Evolutionary conservation across 2,113 vertebrate species (phyloP).

Genomic region (Prunella himalayana): DNA sequence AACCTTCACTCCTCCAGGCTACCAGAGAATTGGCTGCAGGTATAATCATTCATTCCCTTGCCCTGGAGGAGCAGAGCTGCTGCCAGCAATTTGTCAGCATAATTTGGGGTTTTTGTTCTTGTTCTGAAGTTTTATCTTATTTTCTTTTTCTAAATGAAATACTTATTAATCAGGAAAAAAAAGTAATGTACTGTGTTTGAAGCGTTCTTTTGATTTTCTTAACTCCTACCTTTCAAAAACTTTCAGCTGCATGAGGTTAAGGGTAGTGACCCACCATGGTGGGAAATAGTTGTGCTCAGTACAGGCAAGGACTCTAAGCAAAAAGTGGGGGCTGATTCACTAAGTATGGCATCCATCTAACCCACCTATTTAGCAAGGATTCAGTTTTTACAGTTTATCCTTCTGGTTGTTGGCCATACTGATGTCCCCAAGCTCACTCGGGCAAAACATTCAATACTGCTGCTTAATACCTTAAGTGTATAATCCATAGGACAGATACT

Average conservation of each 20-base stretch:
- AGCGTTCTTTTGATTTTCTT: background rate
- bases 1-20: background rate
- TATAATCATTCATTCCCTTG: constrained; percentile 9
- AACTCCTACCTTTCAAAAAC: background rate
- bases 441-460: background rate
- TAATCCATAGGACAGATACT: background rate
- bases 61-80: background rate
- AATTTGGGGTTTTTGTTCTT: constrained; percentile 29
- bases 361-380: background rate
- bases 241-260: background rate
- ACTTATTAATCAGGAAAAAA: background rate
- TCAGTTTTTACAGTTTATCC: background rate
- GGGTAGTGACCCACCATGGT: background rate
- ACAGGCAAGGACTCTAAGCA: background rate
- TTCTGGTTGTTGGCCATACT: background rate
- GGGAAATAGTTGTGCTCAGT: background rate
- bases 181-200: background rate
- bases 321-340: background rate
- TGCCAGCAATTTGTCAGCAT: constrained; percentile 54
- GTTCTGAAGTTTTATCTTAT: constrained; percentile 41
- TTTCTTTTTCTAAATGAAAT: constrained; percentile 55
- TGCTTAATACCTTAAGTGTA: background rate
- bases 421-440: background rate
- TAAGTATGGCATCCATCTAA: background rate
- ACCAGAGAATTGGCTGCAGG: constrained; percentile 4